Percentiles rank a stretch among this genome's conserved stretches.
These are phyloP conservation scores for Pseudomugil gertrudae DNA, from an alignment of 2,797 vertebrate genomes.

Conservation along the genomic window DNA sequence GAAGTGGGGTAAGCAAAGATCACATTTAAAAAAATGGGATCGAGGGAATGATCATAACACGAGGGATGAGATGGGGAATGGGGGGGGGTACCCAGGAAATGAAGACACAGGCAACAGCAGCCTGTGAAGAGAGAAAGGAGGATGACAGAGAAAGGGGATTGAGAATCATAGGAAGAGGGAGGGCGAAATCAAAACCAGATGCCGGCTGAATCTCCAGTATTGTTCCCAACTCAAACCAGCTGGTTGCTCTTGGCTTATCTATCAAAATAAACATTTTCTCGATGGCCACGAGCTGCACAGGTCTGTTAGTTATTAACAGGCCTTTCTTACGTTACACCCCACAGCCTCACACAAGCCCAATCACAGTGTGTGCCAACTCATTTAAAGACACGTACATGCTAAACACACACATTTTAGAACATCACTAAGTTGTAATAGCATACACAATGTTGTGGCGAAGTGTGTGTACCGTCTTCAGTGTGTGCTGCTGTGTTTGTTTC, in stretches of 20 bases:
- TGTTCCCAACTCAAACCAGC: constrained; percentile 85
- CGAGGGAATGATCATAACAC: constrained; percentile 37
- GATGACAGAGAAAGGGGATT: constrained; percentile 54
- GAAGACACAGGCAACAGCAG: constrained; percentile 58
- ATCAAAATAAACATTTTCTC: constrained; percentile 85
- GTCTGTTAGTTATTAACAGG: constrained; percentile 80
- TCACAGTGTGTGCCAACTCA: constrained; percentile 21
- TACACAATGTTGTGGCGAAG: not conserved
- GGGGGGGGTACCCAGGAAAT: constrained; percentile 69
- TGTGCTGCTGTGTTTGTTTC: constrained; percentile 35
- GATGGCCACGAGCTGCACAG: constrained; percentile 74
- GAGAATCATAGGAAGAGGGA: constrained; percentile 52
- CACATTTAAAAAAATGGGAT: constrained; percentile 24
- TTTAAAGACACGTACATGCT: constrained; percentile 11
- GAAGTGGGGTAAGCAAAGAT: constrained; percentile 26
- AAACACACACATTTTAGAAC: not conserved
- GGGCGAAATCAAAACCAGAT: constrained; percentile 81
- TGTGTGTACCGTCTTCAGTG: not conserved
- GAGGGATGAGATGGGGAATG: constrained; percentile 33
- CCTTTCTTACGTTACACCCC: constrained; percentile 61
- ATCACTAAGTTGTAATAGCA: constrained; percentile 9
- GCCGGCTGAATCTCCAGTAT: constrained; percentile 83
- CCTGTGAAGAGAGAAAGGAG: constrained; percentile 55
- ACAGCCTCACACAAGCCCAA: constrained; percentile 47
- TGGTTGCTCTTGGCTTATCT: constrained; percentile 82